Base-by-base conservation (phyloP, 2,797 vertebrate species). In the Helostoma temminkii region DNA sequence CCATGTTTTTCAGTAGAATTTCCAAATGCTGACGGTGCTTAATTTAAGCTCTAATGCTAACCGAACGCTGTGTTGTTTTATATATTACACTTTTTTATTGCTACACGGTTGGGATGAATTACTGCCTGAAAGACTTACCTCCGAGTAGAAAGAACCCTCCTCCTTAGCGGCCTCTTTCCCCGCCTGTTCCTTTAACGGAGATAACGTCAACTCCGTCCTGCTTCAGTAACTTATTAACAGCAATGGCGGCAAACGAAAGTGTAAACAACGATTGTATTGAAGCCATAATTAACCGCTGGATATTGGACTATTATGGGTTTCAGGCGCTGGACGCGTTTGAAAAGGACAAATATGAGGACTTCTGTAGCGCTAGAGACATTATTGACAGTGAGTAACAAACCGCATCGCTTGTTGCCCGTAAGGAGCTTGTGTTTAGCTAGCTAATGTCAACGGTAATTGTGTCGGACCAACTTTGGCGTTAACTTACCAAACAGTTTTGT, bases 281-380 rank as follows among this genome's bases (percentile, higher is more conserved):
- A 0, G 8, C 56, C 1, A n/a, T 91, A 0, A 74, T 94, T 0
- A 94, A 90, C 62, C 84, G 92, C 1, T 95, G 94, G 94, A 5
- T 83, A 0, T 58, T 93, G 0, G 93, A 95, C 18, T 92, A 88
- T 21, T 93, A 93, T 8, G 30, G 78, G 1, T 80, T 6, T 32
- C 43, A 80, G 39, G 88, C 89, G 0, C 2, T 93, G 0, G 70
- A 89, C 1, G 58, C 82, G 0, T 93, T 93, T 46, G 34, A 83
- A n/a, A 86, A 77, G 1, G 68, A 78, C 4, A 72, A 82, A 3
- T 86, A 89, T 37, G 5, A 9, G 0, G 78, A 83, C 3, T 94
- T 95, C 49, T 58, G 64, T 3, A 55, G 36, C 4, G 22, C 92
- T 4, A 83, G 71, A 55, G 24, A 86, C 5, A 11, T 92, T 2